Base-by-base conservation (phyloP, 2,888 invertebrate genomes). In the Epistrophella euchroma region DNA sequence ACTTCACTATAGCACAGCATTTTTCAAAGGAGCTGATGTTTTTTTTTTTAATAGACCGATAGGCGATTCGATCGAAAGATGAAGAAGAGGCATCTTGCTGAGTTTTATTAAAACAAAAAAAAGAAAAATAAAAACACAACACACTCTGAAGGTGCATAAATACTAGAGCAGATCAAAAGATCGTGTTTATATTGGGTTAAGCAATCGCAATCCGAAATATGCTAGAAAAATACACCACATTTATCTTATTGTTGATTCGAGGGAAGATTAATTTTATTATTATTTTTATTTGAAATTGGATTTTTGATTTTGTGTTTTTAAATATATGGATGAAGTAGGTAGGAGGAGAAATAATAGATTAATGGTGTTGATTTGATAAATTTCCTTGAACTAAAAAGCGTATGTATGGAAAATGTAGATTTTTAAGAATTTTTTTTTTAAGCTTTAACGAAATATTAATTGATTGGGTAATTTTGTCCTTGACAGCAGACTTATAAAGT, bases 111-210 rank as follows among this genome's bases (percentile, higher is more conserved):
- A 13, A 52, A 35, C 43, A 56, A 79, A 70, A 64, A 52, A 52
- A 52, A 25, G 25, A 52, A 47, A 58, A 71, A 58, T 66, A n/a
- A n/a, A n/a, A n/a, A n/a, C n/a, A n/a, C 55, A 79, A 64, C 56
- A 70, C n/a, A 62, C 43, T 22, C 32, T 40, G 22, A 64, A 71
- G 72, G 77, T 58, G 56, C 37, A 66, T 22, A 78, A 82, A 86
- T 86, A 86, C 82, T 82, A 78, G 74, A 74, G 64, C 66, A 77
- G 85, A 86, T 86, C 85, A 86, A 86, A 86, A 86, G 86, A 86
- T 82, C 66, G 71, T 86, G 86, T 82, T 86, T 82, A 82, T 86
- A 86, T 86, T 86, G 86, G 86, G 77, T 86, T 77, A 86, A 82
- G 82, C 77, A 86, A 86, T 86, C 86, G 62, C 72, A 73, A 37